Conservation (phyloP, 2,797 vertebrate genomes). For the Sebastes baramenuke region DNA sequence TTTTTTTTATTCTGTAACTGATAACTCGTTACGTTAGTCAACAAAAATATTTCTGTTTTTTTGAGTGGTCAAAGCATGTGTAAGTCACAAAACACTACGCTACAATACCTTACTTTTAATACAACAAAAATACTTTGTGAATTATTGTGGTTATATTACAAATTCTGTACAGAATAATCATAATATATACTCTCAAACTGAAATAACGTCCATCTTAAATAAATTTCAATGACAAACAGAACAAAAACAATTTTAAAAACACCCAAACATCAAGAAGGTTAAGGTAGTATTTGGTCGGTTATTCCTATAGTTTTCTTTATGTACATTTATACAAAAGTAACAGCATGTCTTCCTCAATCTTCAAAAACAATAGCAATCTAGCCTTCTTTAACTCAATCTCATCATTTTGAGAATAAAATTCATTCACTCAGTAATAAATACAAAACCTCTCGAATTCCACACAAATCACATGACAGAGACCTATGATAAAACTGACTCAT, state of each 20-base stretch:
- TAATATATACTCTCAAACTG: constrained; percentile 89
- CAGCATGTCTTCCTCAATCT: constrained; percentile 97
- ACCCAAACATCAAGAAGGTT: constrained; percentile 93
- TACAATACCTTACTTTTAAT: constrained; percentile 88
- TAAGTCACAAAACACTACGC: constrained; percentile 87
- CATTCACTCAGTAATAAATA: constrained; percentile 99
- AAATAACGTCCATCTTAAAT: constrained; percentile 92
- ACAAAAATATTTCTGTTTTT: constrained; percentile 82
- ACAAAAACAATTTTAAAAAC: constrained; percentile 84
- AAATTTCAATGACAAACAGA: constrained; percentile 81
- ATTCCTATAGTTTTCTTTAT: constrained; percentile 98
- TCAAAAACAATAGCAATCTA: constrained; percentile 96
- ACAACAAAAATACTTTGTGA: constrained; percentile 90
- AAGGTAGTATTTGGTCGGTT: constrained; percentile 99
- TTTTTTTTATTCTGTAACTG: constrained; percentile 72
- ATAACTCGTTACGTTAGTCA: constrained; percentile 77
- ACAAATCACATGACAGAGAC: constrained; percentile 88
- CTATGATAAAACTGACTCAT: constrained; percentile 99
- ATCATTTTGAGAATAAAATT: constrained; percentile 86
- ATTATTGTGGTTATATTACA: constrained; percentile 88
- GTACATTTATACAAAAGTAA: constrained; percentile 99
- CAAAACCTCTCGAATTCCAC: constrained; percentile 99
- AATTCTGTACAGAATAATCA: constrained; percentile 89
- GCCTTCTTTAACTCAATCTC: constrained; percentile 92
- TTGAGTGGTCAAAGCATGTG: constrained; percentile 84